Evolutionary conservation across 2,797 vertebrate genomes (phyloP), one percentile per base, ranked within the genome.

Genomic region (Austrolebias charrua): DNA sequence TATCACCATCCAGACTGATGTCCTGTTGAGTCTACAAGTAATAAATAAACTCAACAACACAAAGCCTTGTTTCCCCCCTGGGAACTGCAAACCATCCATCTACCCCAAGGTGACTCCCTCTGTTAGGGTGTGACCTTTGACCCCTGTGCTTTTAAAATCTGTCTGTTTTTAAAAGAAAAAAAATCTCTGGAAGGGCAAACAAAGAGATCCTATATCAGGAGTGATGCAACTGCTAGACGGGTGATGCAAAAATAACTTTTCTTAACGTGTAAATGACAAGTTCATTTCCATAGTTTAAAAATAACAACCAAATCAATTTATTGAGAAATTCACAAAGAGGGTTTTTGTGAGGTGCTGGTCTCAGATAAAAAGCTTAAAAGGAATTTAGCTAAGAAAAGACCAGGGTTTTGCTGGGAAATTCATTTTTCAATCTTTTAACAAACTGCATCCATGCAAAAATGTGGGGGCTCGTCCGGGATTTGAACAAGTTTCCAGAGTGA

Each of bases 141-240:
- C 85, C 85, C 46, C 60, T 44, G 64, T 76, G 76, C 76, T 77
- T 78, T 76, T 71, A 55, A 81, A 76, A 81, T 80, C 59, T 67
- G 66, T 45, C 69, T 63, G 56, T 69, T 67, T 74, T 77, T 66
- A 84, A 69, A 58, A 67, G 58, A 56, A 73, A 80, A 77, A 84
- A 81, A 77, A 78, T 79, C 71, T 68, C 66, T 78, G 69, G 52
- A 63, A 63, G 56, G 48, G 69, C 74, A 84, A 86, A 92, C 90
- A 92, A 91, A 88, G 84, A 65, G 75, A 72, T 84, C 78, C 83
- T 86, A 80, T 76, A 82, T 71, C 73, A 74, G 64, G 69, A 61
- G 75, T 76, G 82, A 87, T 79, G 75, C 64, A 84, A 83, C 73
- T 75, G 85, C 84, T 79, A 72, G 73, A 77, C 70, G 73, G 75